Evolutionary conservation across 1,140 invertebrate species (phyloP).

Genomic region (Lepeophtheirus salmonis): DNA sequence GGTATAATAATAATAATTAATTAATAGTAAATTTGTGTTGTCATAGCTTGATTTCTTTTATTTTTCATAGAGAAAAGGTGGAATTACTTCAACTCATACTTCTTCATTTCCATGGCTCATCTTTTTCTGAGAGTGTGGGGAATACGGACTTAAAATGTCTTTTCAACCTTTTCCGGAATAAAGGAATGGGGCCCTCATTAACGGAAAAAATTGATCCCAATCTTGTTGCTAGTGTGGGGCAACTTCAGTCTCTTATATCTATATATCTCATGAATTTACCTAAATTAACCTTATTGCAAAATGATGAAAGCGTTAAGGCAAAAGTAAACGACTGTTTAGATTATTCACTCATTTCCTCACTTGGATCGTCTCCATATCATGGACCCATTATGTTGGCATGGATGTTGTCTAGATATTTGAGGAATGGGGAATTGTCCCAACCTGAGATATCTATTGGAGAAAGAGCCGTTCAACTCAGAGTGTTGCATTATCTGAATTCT

Average conservation of each 20-base stretch:
- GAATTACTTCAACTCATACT: background rate
- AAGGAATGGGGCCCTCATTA: background rate
- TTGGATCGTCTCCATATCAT: conserved; percentile 3
- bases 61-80: background rate
- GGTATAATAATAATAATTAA: background rate
- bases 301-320: background rate
- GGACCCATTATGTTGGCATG: conserved; percentile 18
- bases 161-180: background rate
- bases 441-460: background rate
- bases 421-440: conserved; percentile 4
- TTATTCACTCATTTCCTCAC: background rate
- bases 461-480: conserved; percentile 8
- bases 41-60: background rate
- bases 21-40: background rate
- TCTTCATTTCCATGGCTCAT: background rate
- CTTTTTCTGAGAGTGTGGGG: background rate
- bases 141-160: background rate
- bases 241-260: background rate
- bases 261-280: conserved; percentile 11
- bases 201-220: background rate
- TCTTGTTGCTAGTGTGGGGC: background rate
- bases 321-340: background rate
- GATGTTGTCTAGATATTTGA: conserved; percentile 14
- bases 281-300: background rate
- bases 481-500: conserved; percentile 2